Evolutionary conservation across 2,888 invertebrate species (phyloP), one percentile per base, ranked within the genome.

Genomic region (Hesperia comma): DNA sequence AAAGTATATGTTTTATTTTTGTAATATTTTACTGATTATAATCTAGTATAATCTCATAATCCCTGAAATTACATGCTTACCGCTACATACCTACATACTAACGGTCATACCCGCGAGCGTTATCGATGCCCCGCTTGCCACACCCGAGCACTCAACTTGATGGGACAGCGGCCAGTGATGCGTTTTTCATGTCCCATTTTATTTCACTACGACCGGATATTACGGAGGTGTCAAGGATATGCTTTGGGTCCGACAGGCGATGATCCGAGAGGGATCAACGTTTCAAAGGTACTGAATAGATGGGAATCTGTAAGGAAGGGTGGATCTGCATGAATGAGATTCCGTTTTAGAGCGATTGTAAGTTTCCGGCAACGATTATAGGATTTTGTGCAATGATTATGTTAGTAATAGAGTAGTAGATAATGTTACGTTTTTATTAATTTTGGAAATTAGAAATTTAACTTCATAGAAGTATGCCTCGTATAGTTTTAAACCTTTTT

Each of bases 91-190:
- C 10, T 72, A 74, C 68, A 71, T 68, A 32, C 58, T 43, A 32
- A 32, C 43, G 43, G 26, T 37, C 17, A 12, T 69, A 69, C 67
- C 63, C 67, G 61, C 54, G 26, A 71, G 73, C 76, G 81, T 77
- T 79, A 76, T 79, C 69, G 71, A 74, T 32, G 58, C 43, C 15
- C 41, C 58, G 41, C 41, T 14, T 5, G 26, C 51, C 51, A 26
- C 51, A 5, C 58, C 61, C 37, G 26, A 61, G 78, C 82, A 84
- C 85, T 85, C 82, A 79, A 78, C 81, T 75, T 81, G 81, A 86
- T 86, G 81, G 82, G 80, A 79, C 84, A 82, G 85, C 79, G 80
- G 84, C 85, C 81, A 86, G 83, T 82, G 82, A 84, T 85, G 83
- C 79, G 82, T 84, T 84, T 86, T 86, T 87, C 83, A 86, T 85